Evolutionary conservation across 1,140 invertebrate species (phyloP).

Genomic region (Plutomurus gul): DNA sequence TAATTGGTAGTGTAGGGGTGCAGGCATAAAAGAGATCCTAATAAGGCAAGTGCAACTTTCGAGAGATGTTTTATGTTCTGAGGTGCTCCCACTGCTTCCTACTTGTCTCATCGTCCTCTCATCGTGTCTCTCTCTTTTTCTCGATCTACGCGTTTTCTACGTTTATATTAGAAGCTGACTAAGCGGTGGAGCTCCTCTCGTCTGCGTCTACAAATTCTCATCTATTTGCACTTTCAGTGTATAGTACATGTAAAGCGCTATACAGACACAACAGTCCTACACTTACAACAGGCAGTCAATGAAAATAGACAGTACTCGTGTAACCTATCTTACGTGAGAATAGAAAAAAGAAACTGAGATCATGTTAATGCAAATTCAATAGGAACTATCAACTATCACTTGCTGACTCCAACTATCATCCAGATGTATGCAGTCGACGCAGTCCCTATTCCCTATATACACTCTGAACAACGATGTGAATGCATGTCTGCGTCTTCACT

Average conservation of each 20-base stretch:
- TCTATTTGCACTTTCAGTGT: background rate
- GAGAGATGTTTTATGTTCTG: constrained; percentile 17
- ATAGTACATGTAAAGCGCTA: background rate
- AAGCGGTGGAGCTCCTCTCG: background rate
- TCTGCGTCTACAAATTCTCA: background rate
- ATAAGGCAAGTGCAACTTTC: constrained; percentile 20
- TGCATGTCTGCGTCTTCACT: background rate
- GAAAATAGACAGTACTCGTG: background rate
- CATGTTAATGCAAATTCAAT: background rate
- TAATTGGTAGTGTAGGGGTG: constrained; percentile 11
- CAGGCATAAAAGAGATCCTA: constrained; percentile 8
- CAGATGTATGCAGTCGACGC: background rate
- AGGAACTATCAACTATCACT: background rate
- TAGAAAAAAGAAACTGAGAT: background rate
- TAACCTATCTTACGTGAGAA: background rate
- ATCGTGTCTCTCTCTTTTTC: too few relatives aligned
- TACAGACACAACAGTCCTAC: too few relatives aligned
- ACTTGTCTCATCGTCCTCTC: background rate
- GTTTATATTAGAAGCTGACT: background rate
- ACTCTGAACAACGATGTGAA: background rate
- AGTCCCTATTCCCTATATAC: too few relatives aligned
- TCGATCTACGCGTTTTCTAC: too few relatives aligned
- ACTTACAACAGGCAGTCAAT: too few relatives aligned
- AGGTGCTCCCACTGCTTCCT: constrained; percentile 21
- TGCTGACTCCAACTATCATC: background rate